A percentile compares a stretch with the other conserved stretches of the same genome.
These are phyloP conservation scores for Archegozetes longisetosus DNA, from an alignment of 1,140 invertebrate genomes.

Conservation along the genomic window DNA sequence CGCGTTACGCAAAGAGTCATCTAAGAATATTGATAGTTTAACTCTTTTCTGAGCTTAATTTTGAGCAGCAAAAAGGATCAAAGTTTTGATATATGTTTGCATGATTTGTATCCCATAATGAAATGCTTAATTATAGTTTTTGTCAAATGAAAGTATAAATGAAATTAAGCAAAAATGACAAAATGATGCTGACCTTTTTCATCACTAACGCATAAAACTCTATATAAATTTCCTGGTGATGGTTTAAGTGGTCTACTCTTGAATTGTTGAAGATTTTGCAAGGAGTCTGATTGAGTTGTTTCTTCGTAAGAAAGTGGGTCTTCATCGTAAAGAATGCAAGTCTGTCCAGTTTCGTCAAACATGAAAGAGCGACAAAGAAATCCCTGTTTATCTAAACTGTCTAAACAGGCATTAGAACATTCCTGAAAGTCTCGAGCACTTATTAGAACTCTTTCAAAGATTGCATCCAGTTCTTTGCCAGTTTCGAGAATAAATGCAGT, in stretches of 20 bases:
- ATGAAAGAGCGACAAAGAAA: constrained; percentile 46
- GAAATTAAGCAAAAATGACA: no score
- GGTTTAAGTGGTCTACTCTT: constrained; percentile 27
- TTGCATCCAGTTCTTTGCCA: constrained; percentile 22
- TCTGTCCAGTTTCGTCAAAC: constrained; percentile 63
- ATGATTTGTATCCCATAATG: no score
- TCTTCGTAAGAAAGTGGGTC: constrained; percentile 31
- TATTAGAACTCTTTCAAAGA: constrained; percentile 21
- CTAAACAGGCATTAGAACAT: constrained; percentile 21
- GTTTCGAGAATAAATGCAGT: constrained; percentile 22
- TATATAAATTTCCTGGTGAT: constrained; percentile 23
- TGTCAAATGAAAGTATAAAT: not conserved
- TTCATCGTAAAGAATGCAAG: constrained; percentile 70
- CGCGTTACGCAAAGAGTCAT: constrained; percentile 32
- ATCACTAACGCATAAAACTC: constrained; percentile 22
- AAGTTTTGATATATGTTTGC: not conserved
- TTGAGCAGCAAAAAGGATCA: no score
- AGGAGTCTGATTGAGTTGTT: not conserved
- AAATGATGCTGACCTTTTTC: constrained; percentile 26
- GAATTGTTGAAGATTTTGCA: not conserved
- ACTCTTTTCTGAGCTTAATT: no score
- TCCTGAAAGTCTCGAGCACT: constrained; percentile 21
- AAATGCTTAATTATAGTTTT: no score
- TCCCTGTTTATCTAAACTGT: constrained; percentile 21
- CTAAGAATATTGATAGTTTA: constrained; percentile 6